Base-by-base conservation (phyloP, 2,797 vertebrate genomes). In the Pogonophryne albipinna region DNA sequence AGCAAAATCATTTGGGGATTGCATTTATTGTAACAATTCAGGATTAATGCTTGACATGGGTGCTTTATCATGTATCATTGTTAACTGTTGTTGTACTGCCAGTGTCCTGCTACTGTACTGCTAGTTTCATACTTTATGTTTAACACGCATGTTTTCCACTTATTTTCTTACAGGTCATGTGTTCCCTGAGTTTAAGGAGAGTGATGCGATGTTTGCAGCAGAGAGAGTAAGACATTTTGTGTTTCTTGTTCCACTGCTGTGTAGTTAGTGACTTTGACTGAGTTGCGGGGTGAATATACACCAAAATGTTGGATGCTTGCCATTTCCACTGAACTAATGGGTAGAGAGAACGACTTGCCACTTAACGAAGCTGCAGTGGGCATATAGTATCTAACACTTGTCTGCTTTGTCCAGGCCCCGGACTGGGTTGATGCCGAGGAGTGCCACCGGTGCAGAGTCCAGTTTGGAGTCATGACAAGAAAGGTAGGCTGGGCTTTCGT, bases 381-480 rank as follows among this genome's bases (percentile, higher is more conserved):
- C 1, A 27, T 19, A 57, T 69, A 52, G 57, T 13, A 13, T 2
- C 9, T 78, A 16, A 11, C 23, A 3, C 52, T 38, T 72, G 34
- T 74, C 0, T 77, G 20, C 79, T 16, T 23, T 58, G 6, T 77
- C 10, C 85, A 99, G 98, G 98, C 98, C 64, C 98, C 98, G 0
- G 98, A 99, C 84, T 99, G 98, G 98, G 98, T 99, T 3, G 98
- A 99, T 20, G 98, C 98, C 0, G 98, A 99, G 90, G 98, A 99
- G 82, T 99, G 98, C 81, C 98, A 99, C 91, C 93, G 98, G 34
- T 99, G 98, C 91, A 94, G 98, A 61, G 98, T 99, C 80, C 98
- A 99, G 91, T 99, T 99, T 73, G 97, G 97, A 0, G 98, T 99
- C 23, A 95, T 99, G 93, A 99, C 98, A 0, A 94, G 98, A 79